Base-by-base conservation (phyloP, 1,140 invertebrate species). In the Hirudo medicinalis region DNA sequence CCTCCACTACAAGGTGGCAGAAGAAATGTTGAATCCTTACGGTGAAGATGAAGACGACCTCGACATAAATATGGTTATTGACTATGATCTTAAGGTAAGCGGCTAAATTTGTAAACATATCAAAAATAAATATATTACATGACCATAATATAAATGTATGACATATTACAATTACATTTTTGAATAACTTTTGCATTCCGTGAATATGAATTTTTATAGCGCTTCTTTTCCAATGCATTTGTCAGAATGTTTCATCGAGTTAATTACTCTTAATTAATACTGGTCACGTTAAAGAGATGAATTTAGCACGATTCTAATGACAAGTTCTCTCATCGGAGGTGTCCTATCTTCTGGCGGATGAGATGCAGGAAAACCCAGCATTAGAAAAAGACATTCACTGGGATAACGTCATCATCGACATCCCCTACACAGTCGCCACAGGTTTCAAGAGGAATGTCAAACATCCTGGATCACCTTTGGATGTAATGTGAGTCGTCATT, bases 41-140 rank as follows among this genome's bases (percentile, higher is more conserved):
- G 92, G 92, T 15, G 91, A 95, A 84, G 92, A 95, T 78, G 92
- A 96, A 77, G 92, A 95, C 78, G 92, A 94, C 79, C 93, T 92
- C 77, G 92, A 94, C 81, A 78, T 81, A 69, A 82, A 82, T 74
- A 78, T 78, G 79, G 73, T 83, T 5, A 75, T 83, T 43, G 82
- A 84, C 72, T 73, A 81, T 70, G 81, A 83, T 60, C 76, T 79
- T 17, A 78, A 81, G 67, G 82, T 82, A 36, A 63, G 5, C 20
- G 20, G 20, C 2, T 72, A 3, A 43, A n/a, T 29, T 68, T 20
- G 29, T 72, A 32, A 36, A 36, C 32, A 36, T 6, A 8, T 1
- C 4, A 49, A 11, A 13, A 49, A 15, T 17, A 8, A 49, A 49
- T 5, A 49, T 49, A 49, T 49, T 49, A 49, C 11, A 49, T 49